Evolutionary conservation across 2,888 invertebrate species (phyloP).

Genomic region (Oxytorus armatus): DNA sequence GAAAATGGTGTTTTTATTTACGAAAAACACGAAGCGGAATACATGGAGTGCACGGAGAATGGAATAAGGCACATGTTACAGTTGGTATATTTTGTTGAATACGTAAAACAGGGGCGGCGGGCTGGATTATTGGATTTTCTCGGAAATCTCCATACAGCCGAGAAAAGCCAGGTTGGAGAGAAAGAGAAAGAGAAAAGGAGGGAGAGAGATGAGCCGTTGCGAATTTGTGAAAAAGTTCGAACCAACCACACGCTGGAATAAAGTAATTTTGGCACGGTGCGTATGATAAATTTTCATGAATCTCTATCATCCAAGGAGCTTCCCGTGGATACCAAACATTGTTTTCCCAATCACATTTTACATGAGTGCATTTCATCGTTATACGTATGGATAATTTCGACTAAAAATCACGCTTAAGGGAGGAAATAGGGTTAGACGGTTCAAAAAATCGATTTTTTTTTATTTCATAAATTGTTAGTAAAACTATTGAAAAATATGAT

Average conservation of each 20-base stretch:
- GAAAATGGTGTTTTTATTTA: slow-evolving; percentile 21
- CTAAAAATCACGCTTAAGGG: too few relatives aligned
- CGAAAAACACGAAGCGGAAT: slow-evolving; percentile 1
- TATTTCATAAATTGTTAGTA: too few relatives aligned
- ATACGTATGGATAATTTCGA: neutral
- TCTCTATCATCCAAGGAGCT: slow-evolving; percentile 4
- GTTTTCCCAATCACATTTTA: slow-evolving; percentile 14
- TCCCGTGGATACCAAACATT: slow-evolving; percentile 2
- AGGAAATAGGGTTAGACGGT: too few relatives aligned
- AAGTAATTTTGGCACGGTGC: slow-evolving; percentile 47
- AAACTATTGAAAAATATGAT: too few relatives aligned
- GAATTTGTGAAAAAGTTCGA: slow-evolving; percentile 62
- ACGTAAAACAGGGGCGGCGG: slow-evolving; percentile 59
- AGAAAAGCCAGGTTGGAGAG: slow-evolving; percentile 4
- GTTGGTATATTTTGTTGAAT: slow-evolving; percentile 55
- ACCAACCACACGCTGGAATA: slow-evolving; percentile 32
- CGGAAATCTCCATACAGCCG: slow-evolving; percentile 56
- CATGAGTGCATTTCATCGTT: slow-evolving; percentile 1
- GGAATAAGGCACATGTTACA: slow-evolving; percentile 14
- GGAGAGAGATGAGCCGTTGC: slow-evolving; percentile 18
- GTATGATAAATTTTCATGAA: slow-evolving; percentile 63
- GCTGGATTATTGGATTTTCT: slow-evolving; percentile 64
- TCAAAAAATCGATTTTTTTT: too few relatives aligned
- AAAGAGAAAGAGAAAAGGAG: slow-evolving; percentile 10
- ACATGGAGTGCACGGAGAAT: neutral